phyloP scores from a whole-genome alignment of 1,140 invertebrate species.

The Nasonia longicornis region DNA sequence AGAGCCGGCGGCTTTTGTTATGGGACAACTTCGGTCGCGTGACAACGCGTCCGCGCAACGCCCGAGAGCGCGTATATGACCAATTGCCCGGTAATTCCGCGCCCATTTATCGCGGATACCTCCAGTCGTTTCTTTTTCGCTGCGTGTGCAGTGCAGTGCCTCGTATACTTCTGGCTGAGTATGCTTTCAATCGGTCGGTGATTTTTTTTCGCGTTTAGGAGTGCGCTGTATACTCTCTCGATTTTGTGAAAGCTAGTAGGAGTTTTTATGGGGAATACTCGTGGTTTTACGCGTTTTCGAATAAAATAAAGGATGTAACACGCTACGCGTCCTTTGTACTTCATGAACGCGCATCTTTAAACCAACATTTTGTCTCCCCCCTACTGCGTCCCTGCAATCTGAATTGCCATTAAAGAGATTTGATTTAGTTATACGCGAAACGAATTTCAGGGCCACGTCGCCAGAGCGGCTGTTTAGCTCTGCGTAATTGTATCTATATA shows the following conservation, averaged over 20 bases:
- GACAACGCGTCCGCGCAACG: conserved; percentile 50
- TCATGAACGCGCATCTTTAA: background rate
- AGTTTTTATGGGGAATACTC: too few relatives aligned
- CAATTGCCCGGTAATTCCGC: conserved; percentile 64
- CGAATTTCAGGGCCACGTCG: conserved; percentile 32
- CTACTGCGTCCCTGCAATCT: background rate
- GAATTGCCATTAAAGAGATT: conserved; percentile 37
- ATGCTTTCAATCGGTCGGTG: too few relatives aligned
- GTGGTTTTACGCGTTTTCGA: too few relatives aligned
- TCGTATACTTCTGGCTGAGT: too few relatives aligned
- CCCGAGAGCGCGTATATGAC: conserved; percentile 43
- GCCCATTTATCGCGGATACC: conserved; percentile 58
- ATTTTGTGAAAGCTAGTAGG: too few relatives aligned
- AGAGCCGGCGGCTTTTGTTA: conserved; percentile 56
- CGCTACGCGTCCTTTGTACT: too few relatives aligned
- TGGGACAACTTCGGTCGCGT: conserved; percentile 64
- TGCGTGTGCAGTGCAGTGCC: background rate
- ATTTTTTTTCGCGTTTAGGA: too few relatives aligned
- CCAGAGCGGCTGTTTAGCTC: conserved; percentile 22
- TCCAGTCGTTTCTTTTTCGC: background rate
- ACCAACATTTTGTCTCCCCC: background rate
- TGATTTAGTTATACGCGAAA: conserved; percentile 35
- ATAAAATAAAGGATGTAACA: too few relatives aligned
- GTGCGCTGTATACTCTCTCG: too few relatives aligned
- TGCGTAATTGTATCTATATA: conserved; percentile 18